phyloP scores from a whole-genome alignment of 2,113 vertebrate genomes.

The Alectura lathami region DNA sequence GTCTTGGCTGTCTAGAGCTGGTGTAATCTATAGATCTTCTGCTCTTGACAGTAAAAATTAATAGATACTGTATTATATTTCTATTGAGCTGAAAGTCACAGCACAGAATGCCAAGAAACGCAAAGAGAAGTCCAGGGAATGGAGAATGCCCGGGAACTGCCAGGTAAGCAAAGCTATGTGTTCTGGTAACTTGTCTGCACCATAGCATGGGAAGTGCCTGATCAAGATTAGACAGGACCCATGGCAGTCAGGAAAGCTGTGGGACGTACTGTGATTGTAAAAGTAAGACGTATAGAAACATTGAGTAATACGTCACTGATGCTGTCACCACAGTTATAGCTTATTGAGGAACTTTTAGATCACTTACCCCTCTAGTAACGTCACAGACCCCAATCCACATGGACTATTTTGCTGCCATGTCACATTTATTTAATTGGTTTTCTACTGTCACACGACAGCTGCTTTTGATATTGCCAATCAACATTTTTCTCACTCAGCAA shows the following conservation, averaged over 20 bases:
- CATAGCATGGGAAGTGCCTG: not conserved
- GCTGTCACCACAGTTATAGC: not conserved
- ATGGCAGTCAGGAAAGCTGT: not conserved
- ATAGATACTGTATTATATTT: not conserved
- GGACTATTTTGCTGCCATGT: slow-evolving; percentile 44
- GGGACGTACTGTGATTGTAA: not conserved
- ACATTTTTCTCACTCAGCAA: slow-evolving; percentile 54
- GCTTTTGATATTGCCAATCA: slow-evolving; percentile 55
- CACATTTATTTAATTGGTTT: slow-evolving; percentile 49
- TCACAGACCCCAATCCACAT: not conserved
- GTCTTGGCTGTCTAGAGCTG: not conserved
- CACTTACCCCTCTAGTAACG: not conserved
- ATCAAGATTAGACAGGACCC: not conserved
- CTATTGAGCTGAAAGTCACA: not conserved
- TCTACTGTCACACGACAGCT: slow-evolving; percentile 34
- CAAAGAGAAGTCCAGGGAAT: not conserved
- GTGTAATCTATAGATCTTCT: not conserved
- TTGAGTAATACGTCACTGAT: not conserved
- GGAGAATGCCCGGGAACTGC: not conserved
- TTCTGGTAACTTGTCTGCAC: not conserved
- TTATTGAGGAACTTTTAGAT: not conserved
- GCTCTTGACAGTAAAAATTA: not conserved
- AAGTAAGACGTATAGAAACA: not conserved
- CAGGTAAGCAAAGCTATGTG: fast-evolving
- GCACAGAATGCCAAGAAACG: not conserved